Conservation (phyloP, 1,140 invertebrate species). For the Odontomachus brunneus region DNA sequence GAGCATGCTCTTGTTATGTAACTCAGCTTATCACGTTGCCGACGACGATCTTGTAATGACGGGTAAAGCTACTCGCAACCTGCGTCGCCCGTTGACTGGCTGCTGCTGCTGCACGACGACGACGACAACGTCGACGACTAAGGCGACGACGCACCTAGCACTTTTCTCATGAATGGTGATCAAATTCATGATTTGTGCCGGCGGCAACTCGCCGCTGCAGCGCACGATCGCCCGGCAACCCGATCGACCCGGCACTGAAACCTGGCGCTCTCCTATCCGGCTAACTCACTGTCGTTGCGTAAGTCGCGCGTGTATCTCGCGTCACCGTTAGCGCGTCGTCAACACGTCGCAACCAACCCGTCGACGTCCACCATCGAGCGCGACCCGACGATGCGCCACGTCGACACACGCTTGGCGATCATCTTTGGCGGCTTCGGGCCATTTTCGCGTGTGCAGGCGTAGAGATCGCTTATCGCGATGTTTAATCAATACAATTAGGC, state of each 20-base stretch:
- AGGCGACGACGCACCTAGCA: constrained; percentile 39
- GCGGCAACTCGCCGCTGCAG: neutral
- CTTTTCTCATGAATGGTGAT: constrained; percentile 54
- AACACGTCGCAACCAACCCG: too few relatives aligned
- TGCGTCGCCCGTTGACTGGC: constrained; percentile 22
- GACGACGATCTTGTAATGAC: constrained; percentile 40
- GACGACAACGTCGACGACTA: too few relatives aligned
- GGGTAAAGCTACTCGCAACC: constrained; percentile 14
- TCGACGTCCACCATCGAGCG: too few relatives aligned
- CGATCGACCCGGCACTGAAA: constrained; percentile 41
- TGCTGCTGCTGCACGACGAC: too few relatives aligned
- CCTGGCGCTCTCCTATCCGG: constrained; percentile 2
- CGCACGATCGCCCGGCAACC: constrained; percentile 27
- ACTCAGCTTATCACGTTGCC: constrained; percentile 16
- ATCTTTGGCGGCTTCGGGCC: too few relatives aligned
- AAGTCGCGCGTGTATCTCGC: constrained; percentile 42
- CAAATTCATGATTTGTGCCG: constrained; percentile 45
- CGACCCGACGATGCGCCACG: too few relatives aligned
- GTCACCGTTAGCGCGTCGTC: constrained; percentile 2
- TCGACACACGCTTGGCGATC: too few relatives aligned
- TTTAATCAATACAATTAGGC: too few relatives aligned
- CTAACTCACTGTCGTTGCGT: constrained; percentile 49
- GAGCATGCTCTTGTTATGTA: constrained; percentile 21
- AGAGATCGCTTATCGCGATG: too few relatives aligned
- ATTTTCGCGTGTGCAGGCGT: too few relatives aligned